phyloP scores from a whole-genome alignment of 2,888 invertebrate species.

The Thereva unica region DNA sequence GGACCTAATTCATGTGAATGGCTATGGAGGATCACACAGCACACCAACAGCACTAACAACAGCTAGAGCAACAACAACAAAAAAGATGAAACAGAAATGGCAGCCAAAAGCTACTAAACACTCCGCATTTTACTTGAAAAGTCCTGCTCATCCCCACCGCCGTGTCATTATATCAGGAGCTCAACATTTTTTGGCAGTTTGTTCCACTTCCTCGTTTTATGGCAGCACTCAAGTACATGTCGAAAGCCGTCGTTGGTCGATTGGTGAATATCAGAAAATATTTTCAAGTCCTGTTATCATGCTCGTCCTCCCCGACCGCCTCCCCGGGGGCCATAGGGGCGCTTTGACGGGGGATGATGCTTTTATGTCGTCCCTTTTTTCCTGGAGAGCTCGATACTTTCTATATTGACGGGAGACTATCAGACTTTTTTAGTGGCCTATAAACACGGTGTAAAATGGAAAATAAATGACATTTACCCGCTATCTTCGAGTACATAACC shows the following conservation, averaged over 20 bases:
- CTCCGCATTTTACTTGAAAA: constrained; percentile 22
- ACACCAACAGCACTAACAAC: too few relatives aligned
- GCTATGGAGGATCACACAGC: constrained; percentile 1
- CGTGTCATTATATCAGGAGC: constrained; percentile 27
- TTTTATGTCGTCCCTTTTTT: constrained; percentile 33
- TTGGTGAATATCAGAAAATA: constrained; percentile 33
- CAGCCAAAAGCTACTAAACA: constrained; percentile 16
- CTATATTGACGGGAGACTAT: constrained; percentile 38
- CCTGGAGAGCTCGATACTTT: constrained; percentile 16
- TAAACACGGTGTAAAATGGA: constrained; percentile 42
- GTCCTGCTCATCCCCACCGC: constrained; percentile 13
- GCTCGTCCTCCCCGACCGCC: constrained; percentile 1
- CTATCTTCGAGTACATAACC: constrained; percentile 34
- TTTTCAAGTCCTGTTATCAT: constrained; percentile 21
- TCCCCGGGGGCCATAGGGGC: too few relatives aligned
- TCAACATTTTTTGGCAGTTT: constrained; percentile 33
- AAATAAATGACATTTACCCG: constrained; percentile 37
- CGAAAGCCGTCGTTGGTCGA: constrained; percentile 14
- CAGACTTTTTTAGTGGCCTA: constrained; percentile 40
- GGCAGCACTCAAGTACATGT: constrained; percentile 20
- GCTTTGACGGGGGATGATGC: background rate
- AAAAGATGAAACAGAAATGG: constrained; percentile 10
- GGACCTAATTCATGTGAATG: constrained; percentile 34
- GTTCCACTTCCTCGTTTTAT: constrained; percentile 31
- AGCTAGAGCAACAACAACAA: background rate